phyloP scores from a whole-genome alignment of 2,113 vertebrate genomes.

The Sorex fumeus region DNA sequence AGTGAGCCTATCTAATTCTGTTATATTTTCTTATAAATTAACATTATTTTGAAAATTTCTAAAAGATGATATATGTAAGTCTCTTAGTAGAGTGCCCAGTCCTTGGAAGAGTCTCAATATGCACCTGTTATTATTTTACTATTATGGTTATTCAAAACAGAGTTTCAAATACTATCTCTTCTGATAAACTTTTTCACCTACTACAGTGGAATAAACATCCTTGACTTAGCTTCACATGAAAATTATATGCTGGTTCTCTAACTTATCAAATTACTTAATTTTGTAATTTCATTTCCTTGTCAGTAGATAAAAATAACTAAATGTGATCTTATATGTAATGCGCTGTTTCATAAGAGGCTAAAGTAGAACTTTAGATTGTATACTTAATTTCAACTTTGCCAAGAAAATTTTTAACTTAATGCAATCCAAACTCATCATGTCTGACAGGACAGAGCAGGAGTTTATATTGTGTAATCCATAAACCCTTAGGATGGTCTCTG shows the following conservation, averaged over 20 bases:
- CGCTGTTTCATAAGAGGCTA: not conserved
- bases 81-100: not conserved
- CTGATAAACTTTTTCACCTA: not conserved
- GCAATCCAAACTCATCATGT: not conserved
- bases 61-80: not conserved
- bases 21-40: slow-evolving; percentile 24
- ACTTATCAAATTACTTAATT: not conserved
- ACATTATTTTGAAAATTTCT: not conserved
- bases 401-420: slow-evolving; percentile 5
- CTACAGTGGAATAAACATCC: not conserved
- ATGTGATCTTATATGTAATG: not conserved
- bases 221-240: not conserved
- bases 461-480: not conserved
- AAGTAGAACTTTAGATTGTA: not conserved
- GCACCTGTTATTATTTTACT: not conserved
- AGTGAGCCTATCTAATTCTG: not conserved
- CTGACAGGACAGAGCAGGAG: not conserved
- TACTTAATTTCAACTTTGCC: not conserved
- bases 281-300: not conserved
- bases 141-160: not conserved
- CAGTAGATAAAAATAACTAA: not conserved
- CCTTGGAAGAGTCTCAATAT: not conserved
- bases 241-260: not conserved
- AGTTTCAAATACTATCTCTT: not conserved
- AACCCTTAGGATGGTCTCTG: not conserved